Evolutionary conservation across 2,888 invertebrate species (phyloP), one percentile per base, ranked within the genome.

Genomic region (Agrotis clavis): DNA sequence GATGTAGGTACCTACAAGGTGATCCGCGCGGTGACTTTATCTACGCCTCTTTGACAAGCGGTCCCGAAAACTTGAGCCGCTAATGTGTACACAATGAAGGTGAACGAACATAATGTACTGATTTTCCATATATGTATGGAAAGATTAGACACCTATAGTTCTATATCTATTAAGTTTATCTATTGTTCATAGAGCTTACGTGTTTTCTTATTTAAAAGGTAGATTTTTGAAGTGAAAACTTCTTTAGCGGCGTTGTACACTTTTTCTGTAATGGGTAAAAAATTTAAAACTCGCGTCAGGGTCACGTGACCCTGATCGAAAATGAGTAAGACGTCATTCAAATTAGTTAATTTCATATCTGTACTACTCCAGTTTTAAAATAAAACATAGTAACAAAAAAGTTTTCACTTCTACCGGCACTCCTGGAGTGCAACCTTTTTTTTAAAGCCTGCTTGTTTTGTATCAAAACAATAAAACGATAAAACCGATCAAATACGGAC

Each of bases 21-120:
- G 91, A 92, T 92, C 90, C 91, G 86, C 86, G 86, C 89, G 90
- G 91, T 88, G 92, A 94, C 94, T 94, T 93, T 94, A 95, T 95
- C 93, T 92, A 90, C 89, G 88, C 89, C 87, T 87, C 90, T 91
- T 90, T 91, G 92, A 92, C 90, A 90, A 84, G 87, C 89, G 88
- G 87, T 85, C 89, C 87, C 88, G 86, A 91, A 90, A 91, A 90
- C 90, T 91, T 90, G 87, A 89, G 84, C 88, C 84, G 81, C 83
- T 91, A 92, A 92, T 90, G 88, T 88, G 85, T 84, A 82, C 90
- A 90, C 89, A 88, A 88, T 88, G 56, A 74, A 90, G 81, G 84
- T 85, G 74, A 80, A 71, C 79, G 61, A 63, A 70, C 67, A 74
- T 77, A 48, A 65, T 70, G 61, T 71, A 67, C 68, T 60, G 69